phyloP scores from a whole-genome alignment of 2,888 invertebrate genomes.

The Agrotis puta region DNA sequence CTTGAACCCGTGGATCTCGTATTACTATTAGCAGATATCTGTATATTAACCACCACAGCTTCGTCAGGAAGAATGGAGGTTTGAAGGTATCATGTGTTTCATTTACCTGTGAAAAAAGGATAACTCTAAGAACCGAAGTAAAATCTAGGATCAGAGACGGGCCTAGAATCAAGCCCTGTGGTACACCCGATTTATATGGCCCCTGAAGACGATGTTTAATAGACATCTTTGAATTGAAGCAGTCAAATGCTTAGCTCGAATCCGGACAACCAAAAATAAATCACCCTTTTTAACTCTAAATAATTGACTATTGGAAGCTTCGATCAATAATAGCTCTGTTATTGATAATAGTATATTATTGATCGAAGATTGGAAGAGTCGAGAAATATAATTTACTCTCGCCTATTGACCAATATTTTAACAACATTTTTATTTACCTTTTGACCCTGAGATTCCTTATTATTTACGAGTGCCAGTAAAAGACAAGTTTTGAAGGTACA shows the following conservation, averaged over 20 bases:
- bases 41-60: conserved; percentile 94
- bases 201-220: not conserved
- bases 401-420: not conserved
- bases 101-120: conserved; percentile 54
- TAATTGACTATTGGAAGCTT: not conserved
- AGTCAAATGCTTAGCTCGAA: not conserved
- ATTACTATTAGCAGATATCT: conserved; percentile 94
- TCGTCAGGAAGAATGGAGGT: conserved; percentile 93
- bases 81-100: conserved; percentile 81
- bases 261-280: conserved; percentile 1
- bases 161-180: conserved; percentile 14
- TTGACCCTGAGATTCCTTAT: not conserved
- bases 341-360: too few relatives aligned
- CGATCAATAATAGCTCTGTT: too few relatives aligned
- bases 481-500: not conserved
- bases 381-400: not conserved
- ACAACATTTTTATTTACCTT: not conserved
- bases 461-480: not conserved
- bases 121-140: not conserved
- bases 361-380: too few relatives aligned
- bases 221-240: not conserved
- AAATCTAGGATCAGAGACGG: not conserved
- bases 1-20: conserved; percentile 95
- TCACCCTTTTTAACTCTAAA: not conserved
- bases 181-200: not conserved